Evolutionary conservation across 92 coral and sea anemone genomes (phyloP).

Genomic region (Porites rus): DNA sequence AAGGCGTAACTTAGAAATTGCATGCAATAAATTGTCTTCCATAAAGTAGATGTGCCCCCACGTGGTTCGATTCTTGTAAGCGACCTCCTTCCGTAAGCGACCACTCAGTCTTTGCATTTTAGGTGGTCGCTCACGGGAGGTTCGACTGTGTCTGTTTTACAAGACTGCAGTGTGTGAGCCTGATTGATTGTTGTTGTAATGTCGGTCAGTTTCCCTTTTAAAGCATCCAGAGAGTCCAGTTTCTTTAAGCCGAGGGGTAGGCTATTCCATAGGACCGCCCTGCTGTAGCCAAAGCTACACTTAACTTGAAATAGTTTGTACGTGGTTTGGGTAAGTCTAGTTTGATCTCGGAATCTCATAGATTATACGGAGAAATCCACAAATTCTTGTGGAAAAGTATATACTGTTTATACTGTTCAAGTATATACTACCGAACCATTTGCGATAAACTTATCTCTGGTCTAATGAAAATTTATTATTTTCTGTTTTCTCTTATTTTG

Average conservation of each 20-base stretch:
- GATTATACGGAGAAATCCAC: neutral
- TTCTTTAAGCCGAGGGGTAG: neutral
- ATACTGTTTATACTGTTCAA: no score
- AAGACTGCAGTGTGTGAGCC: neutral
- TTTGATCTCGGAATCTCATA: conserved; percentile 19
- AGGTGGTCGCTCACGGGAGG: no score
- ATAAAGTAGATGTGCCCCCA: no score
- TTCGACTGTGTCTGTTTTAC: neutral
- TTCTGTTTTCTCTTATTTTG: neutral
- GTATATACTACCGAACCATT: no score
- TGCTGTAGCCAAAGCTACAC: conserved; percentile 29
- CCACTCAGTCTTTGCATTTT: no score
- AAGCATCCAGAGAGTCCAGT: neutral
- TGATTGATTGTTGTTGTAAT: neutral
- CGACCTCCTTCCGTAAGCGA: no score
- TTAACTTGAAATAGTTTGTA: conserved; percentile 4
- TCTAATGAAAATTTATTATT: no score
- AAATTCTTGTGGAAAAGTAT: no score
- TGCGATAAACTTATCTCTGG: neutral
- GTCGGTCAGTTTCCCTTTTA: neutral
- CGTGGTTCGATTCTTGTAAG: no score
- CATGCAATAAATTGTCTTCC: no score
- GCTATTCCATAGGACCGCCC: neutral
- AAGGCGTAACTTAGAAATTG: no score
- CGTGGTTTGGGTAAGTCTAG: conserved; percentile 40